Evolutionary conservation across 2,888 invertebrate genomes (phyloP).

Genomic region (Galerucella calmariensis): DNA sequence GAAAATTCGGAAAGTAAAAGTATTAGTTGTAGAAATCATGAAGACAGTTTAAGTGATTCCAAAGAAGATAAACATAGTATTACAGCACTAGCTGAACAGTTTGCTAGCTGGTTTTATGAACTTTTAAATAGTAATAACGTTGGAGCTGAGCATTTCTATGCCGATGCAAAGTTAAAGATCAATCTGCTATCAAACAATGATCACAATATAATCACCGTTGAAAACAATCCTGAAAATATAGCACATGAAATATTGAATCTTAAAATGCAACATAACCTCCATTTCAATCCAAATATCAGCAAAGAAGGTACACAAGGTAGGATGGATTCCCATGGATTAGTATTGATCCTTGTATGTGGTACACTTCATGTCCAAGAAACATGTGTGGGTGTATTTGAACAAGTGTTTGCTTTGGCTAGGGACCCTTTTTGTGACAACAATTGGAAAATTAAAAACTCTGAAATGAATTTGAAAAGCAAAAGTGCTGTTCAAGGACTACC

Average conservation of each 20-base stretch:
- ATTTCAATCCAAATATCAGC: slow-evolving; percentile 72
- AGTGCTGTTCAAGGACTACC: slow-evolving; percentile 51
- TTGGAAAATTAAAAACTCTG: slow-evolving; percentile 75
- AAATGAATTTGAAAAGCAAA: slow-evolving; percentile 65
- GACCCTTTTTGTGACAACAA: slow-evolving; percentile 73
- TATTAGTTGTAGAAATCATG: slow-evolving; percentile 14
- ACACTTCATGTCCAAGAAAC: slow-evolving; percentile 69
- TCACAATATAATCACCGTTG: slow-evolving; percentile 53
- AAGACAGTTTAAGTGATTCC: slow-evolving; percentile 22
- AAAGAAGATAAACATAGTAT: slow-evolving; percentile 50
- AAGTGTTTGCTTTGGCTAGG: slow-evolving; percentile 72
- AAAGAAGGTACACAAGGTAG: slow-evolving; percentile 70
- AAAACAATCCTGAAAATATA: slow-evolving; percentile 59
- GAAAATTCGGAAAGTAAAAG: slow-evolving; percentile 14
- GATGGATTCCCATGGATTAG: slow-evolving; percentile 72
- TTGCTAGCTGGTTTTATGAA: slow-evolving; percentile 70
- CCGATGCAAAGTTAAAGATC: slow-evolving; percentile 65
- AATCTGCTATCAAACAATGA: slow-evolving; percentile 53
- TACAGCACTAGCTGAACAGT: slow-evolving; percentile 67
- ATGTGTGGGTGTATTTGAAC: slow-evolving; percentile 74
- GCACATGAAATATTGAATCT: slow-evolving; percentile 61
- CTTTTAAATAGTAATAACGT: slow-evolving; percentile 64
- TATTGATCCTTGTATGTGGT: slow-evolving; percentile 72
- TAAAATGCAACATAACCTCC: slow-evolving; percentile 65
- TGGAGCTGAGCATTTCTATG: slow-evolving; percentile 69